phyloP scores from a whole-genome alignment of 1,140 invertebrate species.

The Aphaenogaster rudis region DNA sequence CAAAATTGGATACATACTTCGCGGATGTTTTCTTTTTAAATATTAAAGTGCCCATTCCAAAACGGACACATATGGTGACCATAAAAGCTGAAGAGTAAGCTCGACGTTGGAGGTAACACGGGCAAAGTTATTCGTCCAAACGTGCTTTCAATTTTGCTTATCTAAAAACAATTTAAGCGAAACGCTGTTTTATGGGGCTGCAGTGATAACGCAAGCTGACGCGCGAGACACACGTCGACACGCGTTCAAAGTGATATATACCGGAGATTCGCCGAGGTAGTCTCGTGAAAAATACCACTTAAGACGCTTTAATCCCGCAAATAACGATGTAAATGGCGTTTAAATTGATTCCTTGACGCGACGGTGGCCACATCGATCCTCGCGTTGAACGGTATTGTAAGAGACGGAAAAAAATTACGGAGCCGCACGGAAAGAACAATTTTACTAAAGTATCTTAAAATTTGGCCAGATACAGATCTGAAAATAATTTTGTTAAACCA shows the following conservation, averaged over 20 bases:
- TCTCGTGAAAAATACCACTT: slow-evolving; percentile 28
- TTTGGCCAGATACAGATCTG: too few relatives aligned
- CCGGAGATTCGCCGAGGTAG: background rate
- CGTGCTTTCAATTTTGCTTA: slow-evolving; percentile 30
- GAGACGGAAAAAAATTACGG: too few relatives aligned
- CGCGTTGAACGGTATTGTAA: background rate
- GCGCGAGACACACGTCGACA: background rate
- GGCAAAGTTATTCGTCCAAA: slow-evolving; percentile 6
- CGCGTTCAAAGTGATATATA: slow-evolving; percentile 28
- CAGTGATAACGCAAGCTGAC: background rate
- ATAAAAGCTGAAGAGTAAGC: background rate
- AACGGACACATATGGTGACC: background rate
- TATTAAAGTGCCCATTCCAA: background rate
- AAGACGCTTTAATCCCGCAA: slow-evolving; percentile 27
- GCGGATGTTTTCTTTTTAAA: background rate
- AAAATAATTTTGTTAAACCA: too few relatives aligned
- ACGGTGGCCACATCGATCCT: slow-evolving; percentile 2
- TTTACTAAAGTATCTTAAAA: too few relatives aligned
- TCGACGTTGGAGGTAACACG: background rate
- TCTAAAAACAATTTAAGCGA: background rate
- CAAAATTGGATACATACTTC: slow-evolving; percentile 13
- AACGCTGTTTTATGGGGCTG: slow-evolving; percentile 15
- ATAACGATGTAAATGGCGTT: slow-evolving; percentile 26
- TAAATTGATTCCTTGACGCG: slow-evolving; percentile 10
- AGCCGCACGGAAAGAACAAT: too few relatives aligned